These are phyloP conservation scores for Hapalemur alaotrensis DNA, from an alignment of 2,797 vertebrate species.

Conservation along the genomic window DNA sequence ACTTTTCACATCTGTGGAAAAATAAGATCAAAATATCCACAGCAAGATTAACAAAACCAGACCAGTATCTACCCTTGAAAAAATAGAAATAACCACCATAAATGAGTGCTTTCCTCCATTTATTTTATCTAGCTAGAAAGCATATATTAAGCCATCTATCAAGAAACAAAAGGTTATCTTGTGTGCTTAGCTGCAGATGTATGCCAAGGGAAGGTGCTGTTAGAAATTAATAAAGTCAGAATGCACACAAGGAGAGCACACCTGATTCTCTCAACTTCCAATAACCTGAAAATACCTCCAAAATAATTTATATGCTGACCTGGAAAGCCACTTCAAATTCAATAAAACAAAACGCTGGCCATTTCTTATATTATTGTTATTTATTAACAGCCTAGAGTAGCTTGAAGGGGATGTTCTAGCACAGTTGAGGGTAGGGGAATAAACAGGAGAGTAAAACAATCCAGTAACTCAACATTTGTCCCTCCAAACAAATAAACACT, in stretches of 20 bases:
- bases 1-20: slow-evolving; percentile 51
- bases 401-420: not conserved
- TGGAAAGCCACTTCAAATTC: not conserved
- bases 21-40: slow-evolving; percentile 38
- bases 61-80: slow-evolving; percentile 27
- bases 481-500: not conserved
- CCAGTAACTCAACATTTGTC: not conserved
- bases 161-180: slow-evolving; percentile 56
- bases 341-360: slow-evolving; percentile 18
- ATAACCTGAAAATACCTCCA: not conserved
- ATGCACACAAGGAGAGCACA: not conserved
- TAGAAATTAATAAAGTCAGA: slow-evolving; percentile 42
- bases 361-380: not conserved
- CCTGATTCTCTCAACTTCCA: not conserved
- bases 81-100: not conserved
- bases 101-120: slow-evolving; percentile 22
- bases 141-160: slow-evolving; percentile 32
- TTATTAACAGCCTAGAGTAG: not conserved
- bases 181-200: not conserved
- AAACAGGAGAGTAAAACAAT: not conserved
- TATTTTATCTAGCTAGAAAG: slow-evolving; percentile 45
- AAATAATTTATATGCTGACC: not conserved
- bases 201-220: not conserved
- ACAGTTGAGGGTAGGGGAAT: not conserved
- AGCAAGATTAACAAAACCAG: slow-evolving; percentile 50